Base-by-base conservation (phyloP, 2,888 invertebrate species). In the Phragmatobia fuliginosa region DNA sequence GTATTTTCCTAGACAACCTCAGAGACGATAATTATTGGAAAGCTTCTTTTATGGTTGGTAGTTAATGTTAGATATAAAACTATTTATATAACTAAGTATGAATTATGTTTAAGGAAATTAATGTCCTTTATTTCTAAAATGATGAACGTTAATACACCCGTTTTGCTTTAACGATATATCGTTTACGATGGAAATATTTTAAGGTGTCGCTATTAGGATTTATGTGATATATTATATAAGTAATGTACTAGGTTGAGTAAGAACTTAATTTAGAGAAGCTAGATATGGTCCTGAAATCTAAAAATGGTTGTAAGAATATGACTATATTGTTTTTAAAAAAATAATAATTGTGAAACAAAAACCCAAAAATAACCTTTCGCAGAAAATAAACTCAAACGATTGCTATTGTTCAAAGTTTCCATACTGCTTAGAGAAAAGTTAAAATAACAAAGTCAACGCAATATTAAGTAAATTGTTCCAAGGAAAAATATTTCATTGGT, bases 1-100 rank as follows among this genome's bases (percentile, higher is more conserved):
- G 74, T 84, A 80, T 85, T 87, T 84, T 79, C 72, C 77, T 80
- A 79, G 79, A 81, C 74, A 75, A 74, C 61, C 76, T 75, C 71
- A 69, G 72, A 72, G 62, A 66, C 74, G 68, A 81, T 81, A 80
- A 81, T 83, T 81, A 82, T 78, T 71, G 70, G 69, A 72, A 60
- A 61, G 58, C 28, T 62, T 68, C 38, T 70, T 63, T 60, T 59
- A 64, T 32, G 52, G 49, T 25, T 36, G 32, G 11, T 8, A 7
- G 52, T 58, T 41, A 59, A 67, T 31, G 16, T 31, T 28, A 18
- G 28, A 45, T n/a, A 11, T 18, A 38, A 45, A 32, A 25, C n/a
- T 41, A 28, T 38, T 38, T 25, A 25, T 36, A 38, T 18, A 62
- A 21, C 32, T n/a, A 36, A 61, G 61, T 61, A 33, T 33, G 18